A percentile compares a stretch with the other conserved stretches of the same genome.
Conservation (phyloP, 2,113 vertebrate species). For the Phalacrocorax brasilianus region DNA sequence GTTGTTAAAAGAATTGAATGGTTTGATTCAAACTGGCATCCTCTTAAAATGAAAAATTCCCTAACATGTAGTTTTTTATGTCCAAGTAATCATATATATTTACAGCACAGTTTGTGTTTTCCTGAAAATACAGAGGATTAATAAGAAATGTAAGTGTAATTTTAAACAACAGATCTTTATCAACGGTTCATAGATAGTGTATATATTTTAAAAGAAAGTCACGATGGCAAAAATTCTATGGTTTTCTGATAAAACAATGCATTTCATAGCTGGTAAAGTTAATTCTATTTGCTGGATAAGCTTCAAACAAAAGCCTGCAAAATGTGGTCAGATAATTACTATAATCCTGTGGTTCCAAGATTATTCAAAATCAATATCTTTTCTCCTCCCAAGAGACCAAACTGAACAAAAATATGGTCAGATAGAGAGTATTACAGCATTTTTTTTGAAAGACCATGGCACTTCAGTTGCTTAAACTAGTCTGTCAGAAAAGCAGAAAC, state of each 20-base stretch:
- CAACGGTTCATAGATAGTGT: not conserved
- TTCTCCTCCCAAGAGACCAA: not conserved
- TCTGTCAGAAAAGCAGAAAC: not conserved
- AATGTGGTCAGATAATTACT: conserved; percentile 1
- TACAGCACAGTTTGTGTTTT: not conserved
- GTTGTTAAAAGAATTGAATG: not conserved
- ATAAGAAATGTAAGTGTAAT: not conserved
- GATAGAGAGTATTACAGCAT: not conserved
- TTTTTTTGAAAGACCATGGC: conserved; percentile 14
- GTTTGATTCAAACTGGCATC: not conserved
- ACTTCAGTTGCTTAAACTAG: not conserved
- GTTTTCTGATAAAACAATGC: not conserved
- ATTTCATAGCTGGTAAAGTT: not conserved
- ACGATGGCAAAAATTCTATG: not conserved
- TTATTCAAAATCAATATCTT: not conserved
- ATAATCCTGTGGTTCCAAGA: not conserved
- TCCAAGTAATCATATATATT: not conserved
- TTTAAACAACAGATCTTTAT: not conserved
- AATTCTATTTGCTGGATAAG: not conserved
- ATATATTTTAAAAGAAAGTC: not conserved
- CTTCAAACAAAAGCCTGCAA: not conserved
- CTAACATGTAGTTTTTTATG: not conserved
- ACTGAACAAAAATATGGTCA: not conserved
- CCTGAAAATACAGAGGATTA: not conserved
- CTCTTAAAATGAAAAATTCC: not conserved